Conservation (phyloP, 2,113 vertebrate species). For the Cochlearius cochlearius region DNA sequence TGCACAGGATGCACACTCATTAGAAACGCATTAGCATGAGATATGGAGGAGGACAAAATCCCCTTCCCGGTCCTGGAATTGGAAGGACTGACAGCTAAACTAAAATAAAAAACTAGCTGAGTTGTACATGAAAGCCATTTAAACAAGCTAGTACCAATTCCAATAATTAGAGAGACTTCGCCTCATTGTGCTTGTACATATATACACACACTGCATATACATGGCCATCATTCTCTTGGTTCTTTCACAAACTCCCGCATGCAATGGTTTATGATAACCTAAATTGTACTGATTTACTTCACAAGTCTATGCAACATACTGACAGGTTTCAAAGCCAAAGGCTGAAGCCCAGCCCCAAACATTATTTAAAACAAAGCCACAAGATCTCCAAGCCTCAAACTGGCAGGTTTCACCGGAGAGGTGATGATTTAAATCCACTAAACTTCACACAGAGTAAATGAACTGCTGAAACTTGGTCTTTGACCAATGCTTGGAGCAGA, state of each 20-base stretch:
- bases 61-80: not conserved
- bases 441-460: constrained; percentile 36
- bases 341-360: constrained; percentile 30
- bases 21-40: not conserved
- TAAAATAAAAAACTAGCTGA: not conserved
- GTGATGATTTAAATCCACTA: constrained; percentile 50
- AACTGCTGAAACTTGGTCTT: constrained; percentile 51
- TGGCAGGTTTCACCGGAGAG: constrained; percentile 25
- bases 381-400: constrained; percentile 15
- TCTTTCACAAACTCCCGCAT: not conserved
- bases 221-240: not conserved
- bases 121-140: not conserved
- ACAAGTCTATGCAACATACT: not conserved
- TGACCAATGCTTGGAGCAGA: constrained; percentile 49
- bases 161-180: not conserved
- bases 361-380: constrained; percentile 42
- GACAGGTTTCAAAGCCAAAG: constrained; percentile 1
- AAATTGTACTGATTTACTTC: constrained; percentile 4
- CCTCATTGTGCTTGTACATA: not conserved
- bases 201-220: not conserved
- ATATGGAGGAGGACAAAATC: not conserved
- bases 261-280: not conserved
- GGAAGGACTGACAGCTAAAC: not conserved
- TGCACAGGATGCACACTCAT: not conserved
- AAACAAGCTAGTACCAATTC: not conserved